Percentiles rank a stretch among this genome's conserved stretches.
Evolutionary conservation across 2,888 invertebrate species (phyloP).

Genomic region (Tinea pellionella): DNA sequence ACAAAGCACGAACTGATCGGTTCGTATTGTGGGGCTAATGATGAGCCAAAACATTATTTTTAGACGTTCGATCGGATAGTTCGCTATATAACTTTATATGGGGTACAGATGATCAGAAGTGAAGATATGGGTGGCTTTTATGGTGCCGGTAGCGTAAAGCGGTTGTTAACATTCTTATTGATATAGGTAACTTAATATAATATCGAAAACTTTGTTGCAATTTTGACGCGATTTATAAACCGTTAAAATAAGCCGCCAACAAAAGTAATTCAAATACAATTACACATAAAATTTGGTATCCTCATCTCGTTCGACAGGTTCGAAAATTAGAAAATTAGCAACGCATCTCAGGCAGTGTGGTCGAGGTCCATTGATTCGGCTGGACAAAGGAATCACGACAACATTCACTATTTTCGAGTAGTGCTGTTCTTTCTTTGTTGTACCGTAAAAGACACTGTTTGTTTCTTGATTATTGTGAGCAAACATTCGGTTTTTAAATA

Average conservation of each 20-base stretch:
- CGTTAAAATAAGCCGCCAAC: neutral
- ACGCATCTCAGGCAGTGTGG: constrained; percentile 58
- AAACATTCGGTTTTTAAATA: constrained; percentile 31
- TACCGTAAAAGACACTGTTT: constrained; percentile 26
- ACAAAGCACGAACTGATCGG: constrained; percentile 59
- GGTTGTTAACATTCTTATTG: constrained; percentile 24
- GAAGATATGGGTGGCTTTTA: constrained; percentile 44
- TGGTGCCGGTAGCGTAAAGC: constrained; percentile 44
- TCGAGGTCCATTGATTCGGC: constrained; percentile 22
- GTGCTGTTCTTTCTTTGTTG: constrained; percentile 20
- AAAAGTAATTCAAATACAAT: neutral
- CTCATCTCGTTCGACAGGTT: constrained; percentile 25
- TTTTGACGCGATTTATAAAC: constrained; percentile 3
- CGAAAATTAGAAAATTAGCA: constrained; percentile 56
- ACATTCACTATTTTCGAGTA: constrained; percentile 17
- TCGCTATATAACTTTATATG: constrained; percentile 39
- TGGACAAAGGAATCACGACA: constrained; percentile 12
- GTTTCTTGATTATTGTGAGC: constrained; percentile 37
- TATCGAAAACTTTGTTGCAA: neutral
- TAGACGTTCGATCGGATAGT: constrained; percentile 33
- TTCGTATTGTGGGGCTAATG: constrained; percentile 51
- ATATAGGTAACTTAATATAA: neutral
- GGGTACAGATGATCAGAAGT: constrained; percentile 32
- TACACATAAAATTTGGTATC: constrained; percentile 11
- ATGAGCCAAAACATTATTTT: constrained; percentile 65